Base-by-base conservation (phyloP, 2,888 invertebrate genomes). In the Blera fallax region DNA sequence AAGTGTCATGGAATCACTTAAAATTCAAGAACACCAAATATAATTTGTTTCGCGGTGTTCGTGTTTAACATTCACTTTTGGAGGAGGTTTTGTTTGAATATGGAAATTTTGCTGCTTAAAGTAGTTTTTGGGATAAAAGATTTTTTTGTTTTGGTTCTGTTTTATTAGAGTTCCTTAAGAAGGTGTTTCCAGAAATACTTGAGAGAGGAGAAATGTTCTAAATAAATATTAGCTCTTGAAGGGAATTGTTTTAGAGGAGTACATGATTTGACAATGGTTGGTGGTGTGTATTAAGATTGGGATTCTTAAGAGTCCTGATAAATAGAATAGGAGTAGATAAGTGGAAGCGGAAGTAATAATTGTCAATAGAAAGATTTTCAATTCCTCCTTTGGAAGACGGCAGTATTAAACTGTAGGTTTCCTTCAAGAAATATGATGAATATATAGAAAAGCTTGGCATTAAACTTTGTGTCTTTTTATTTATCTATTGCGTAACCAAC, bases 21-120 rank as follows among this genome's bases (percentile, higher is more conserved):
- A 40, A 50, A 62, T 60, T 67, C 54, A 67, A 54, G 67, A 67
- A 43, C 67, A 67, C 67, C 40, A 67, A 67, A 67, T 54, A 16
- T 18, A 40, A 40, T 37, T 54, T 27, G 52, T 27, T 50, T 27
- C 14, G 52, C 24, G 52, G 14, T 73, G 37, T 50, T 72, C 48
- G 34, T 73, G 60, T 73, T 73, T 52, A 52, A 73, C 60, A 62
- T 62, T 62, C 62, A 62, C 73, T 62, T n/a, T 52, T 62, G 37
- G 50, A 50, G 50, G 14, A 18, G 72, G 16, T 37, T 60, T 50
- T 73, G 72, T 73, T 73, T 62, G 72, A 37, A 18, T 50, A 73
- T 62, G 73, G 62, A 73, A 40, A 62, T 72, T 60, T 45, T 45
- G 14, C 11, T 45, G 14, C 34, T 34, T 52, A 14, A 52, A 65